Percentiles rank a stretch among this genome's conserved stretches.
Conservation (phyloP, 2,113 vertebrate genomes). For the Tetraodon nigroviridis region DNA sequence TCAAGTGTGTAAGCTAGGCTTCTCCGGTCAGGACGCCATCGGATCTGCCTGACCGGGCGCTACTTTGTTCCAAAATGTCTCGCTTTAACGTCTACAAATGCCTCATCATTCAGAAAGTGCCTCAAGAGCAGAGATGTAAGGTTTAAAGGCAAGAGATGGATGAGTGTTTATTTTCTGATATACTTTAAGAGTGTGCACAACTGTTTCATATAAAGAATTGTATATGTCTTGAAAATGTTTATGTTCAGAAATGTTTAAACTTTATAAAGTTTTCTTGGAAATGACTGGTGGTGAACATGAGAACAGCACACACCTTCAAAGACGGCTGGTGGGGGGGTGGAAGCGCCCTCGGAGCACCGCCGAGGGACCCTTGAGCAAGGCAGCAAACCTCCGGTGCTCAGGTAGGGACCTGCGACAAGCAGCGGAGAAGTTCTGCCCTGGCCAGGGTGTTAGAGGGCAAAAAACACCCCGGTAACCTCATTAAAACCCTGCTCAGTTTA, state of each 20-base stretch:
- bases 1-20: constrained; percentile 47
- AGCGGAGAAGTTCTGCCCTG: too few species aligned
- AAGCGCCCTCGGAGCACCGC: too few species aligned
- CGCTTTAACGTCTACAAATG: constrained; percentile 47
- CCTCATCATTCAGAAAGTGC: constrained; percentile 72
- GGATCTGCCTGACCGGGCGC: constrained; percentile 43
- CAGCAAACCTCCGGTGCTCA: too few species aligned
- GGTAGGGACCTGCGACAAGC: too few species aligned
- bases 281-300: constrained; percentile 21
- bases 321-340: not conserved
- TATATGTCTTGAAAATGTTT: constrained; percentile 71
- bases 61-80: constrained; percentile 22
- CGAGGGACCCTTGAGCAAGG: too few species aligned
- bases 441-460: too few species aligned
- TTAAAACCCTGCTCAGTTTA: too few species aligned
- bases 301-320: not conserved
- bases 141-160: constrained; percentile 52
- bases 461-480: too few species aligned
- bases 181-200: constrained; percentile 66
- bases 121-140: constrained; percentile 57
- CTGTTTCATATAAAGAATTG: constrained; percentile 73
- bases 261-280: constrained; percentile 73
- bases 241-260: constrained; percentile 67
- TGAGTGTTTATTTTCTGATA: constrained; percentile 74
- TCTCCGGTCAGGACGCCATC: constrained; percentile 26